Evolutionary conservation across 2,113 vertebrate species (phyloP), one percentile per base, ranked within the genome.

Genomic region (Laticauda laticaudata): DNA sequence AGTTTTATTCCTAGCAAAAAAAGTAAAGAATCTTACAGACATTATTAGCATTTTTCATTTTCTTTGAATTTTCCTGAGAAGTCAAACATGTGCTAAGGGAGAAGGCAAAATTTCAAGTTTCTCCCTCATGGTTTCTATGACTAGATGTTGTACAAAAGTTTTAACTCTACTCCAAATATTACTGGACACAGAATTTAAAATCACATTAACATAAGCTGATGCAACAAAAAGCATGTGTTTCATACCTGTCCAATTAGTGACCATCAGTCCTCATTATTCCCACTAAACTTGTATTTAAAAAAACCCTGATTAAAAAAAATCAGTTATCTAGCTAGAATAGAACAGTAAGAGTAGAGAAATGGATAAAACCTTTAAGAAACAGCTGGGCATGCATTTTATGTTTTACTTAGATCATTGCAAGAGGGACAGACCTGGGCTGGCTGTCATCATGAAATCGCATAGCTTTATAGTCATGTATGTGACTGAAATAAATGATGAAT

Each of bases 401-500:
- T 86, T 91, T 18, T 5, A 21, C n/a, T 48, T 56, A 59, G 26
- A 48, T 48, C 39, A 14, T 61, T 56, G 86, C 39, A 59, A 57
- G 14, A 1, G n/a, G 26, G 20, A 45, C 11, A 48, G 55, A 45
- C 11, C 24, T 20, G 7, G 24, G 45, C 81, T 57, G 39, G 39
- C 10, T 91, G 26, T 86, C 34, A 43, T 59, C 43, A 57, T 9
- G 39, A n/a, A 86, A 24, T 43, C 48, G 43, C 61, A 88, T 48
- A 34, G 23, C 90, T 64, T 89, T 39, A 26, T 9, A 20, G 29
- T 39, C 45, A 81, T 55, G 29, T 87, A 20, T 14, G 14, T 54
- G 56, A 92, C 14, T 29, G 90, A 53, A 93, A 48, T 93, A 93
- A 92, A 2, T n/a, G 81, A 3, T 21, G 54, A 93, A 93, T 56